These are phyloP conservation scores for Lithophane ornitopus DNA, from an alignment of 2,888 invertebrate species.

Conservation along the genomic window DNA sequence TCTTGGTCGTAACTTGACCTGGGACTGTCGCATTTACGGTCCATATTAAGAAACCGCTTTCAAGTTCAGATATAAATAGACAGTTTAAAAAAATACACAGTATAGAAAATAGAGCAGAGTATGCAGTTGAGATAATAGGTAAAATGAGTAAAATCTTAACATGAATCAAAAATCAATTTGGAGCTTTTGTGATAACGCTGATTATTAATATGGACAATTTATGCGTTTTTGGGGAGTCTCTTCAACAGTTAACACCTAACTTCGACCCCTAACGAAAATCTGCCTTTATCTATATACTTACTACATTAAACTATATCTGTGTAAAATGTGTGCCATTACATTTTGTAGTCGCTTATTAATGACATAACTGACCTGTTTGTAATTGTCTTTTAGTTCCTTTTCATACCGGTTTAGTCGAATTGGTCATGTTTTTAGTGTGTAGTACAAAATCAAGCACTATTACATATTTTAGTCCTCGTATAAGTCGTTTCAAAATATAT, in stretches of 20 bases:
- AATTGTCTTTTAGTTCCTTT: slow-evolving; percentile 24
- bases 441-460: slow-evolving; percentile 36
- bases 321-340: slow-evolving; percentile 56
- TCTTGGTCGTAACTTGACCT: not conserved
- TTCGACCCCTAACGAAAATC: slow-evolving; percentile 8
- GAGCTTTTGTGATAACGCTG: not conserved
- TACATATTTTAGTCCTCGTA: slow-evolving; percentile 18
- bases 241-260: not conserved
- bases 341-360: slow-evolving; percentile 48
- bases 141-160: not conserved
- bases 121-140: not conserved
- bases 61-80: not conserved
- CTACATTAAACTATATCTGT: slow-evolving; percentile 27
- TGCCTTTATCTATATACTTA: slow-evolving; percentile 4
- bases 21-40: slow-evolving; percentile 5
- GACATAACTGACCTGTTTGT: slow-evolving; percentile 18
- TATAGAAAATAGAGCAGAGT: too few relatives aligned
- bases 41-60: slow-evolving; percentile 14
- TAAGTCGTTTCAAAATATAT: slow-evolving; percentile 18
- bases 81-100: not conserved
- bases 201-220: slow-evolving; percentile 9
- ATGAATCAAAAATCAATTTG: not conserved
- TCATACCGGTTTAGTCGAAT: slow-evolving; percentile 20
- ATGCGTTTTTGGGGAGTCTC: not conserved
- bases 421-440: slow-evolving; percentile 22